Percentiles rank a stretch among this genome's conserved stretches.
These are phyloP conservation scores for Peromyscus aztecus DNA, from an alignment of 2,797 vertebrate genomes.

Conservation along the genomic window DNA sequence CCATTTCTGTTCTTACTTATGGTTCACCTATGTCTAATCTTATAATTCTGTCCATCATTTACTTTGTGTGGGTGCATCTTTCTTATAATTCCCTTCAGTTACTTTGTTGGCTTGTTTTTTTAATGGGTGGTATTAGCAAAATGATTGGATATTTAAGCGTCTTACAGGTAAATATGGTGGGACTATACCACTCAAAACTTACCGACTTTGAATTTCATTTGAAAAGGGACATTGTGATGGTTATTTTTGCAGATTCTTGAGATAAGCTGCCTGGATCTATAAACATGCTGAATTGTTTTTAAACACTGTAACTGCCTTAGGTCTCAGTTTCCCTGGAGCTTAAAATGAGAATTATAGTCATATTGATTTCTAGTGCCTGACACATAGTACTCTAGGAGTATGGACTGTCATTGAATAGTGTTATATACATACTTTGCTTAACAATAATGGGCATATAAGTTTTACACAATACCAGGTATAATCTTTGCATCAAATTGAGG, in stretches of 20 bases:
- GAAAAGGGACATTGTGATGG: not conserved
- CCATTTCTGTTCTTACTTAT: not conserved
- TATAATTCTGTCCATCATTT: not conserved
- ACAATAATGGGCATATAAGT: not conserved
- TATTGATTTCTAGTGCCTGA: not conserved
- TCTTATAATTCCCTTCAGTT: not conserved
- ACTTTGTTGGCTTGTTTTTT: not conserved
- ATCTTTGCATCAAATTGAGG: not conserved
- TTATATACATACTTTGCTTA: not conserved
- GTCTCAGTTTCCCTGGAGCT: not conserved
- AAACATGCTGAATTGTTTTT: not conserved
- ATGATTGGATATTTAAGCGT: not conserved
- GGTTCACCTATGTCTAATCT: not conserved
- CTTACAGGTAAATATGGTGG: not conserved
- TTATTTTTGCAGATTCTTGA: not conserved
- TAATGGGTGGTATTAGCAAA: not conserved
- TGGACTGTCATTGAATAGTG: not conserved
- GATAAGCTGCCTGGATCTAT: not conserved
- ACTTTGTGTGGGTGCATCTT: not conserved
- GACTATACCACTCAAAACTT: not conserved
- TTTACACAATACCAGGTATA: not conserved
- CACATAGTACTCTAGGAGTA: not conserved
- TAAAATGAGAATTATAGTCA: conserved; percentile 22
- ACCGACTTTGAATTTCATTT: not conserved
- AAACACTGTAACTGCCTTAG: not conserved